Conservation (phyloP, 2,888 invertebrate species). For the Drosophila infuscata region DNA sequence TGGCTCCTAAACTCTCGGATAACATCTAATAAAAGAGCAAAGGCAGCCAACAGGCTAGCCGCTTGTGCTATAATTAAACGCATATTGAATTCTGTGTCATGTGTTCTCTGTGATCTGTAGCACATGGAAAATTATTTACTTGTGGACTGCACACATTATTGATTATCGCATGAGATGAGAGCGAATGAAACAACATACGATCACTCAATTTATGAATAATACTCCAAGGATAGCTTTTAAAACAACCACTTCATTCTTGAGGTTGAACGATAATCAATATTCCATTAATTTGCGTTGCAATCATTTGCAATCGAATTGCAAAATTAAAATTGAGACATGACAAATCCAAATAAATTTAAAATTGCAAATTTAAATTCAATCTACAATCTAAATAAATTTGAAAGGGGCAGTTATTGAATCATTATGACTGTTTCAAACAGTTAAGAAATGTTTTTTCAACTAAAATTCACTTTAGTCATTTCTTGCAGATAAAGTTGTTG, state of each 20-base stretch:
- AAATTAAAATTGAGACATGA: neutral
- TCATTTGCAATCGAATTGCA: neutral
- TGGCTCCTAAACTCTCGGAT: slow-evolving; percentile 59
- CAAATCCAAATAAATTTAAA: neutral
- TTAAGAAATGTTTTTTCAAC: slow-evolving; percentile 5
- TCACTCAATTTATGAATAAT: neutral
- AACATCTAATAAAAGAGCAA: slow-evolving; percentile 67
- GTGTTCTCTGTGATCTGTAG: slow-evolving; percentile 61
- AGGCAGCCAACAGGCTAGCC: slow-evolving; percentile 18
- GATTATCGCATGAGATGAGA: neutral
- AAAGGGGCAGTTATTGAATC: neutral
- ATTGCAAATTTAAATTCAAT: neutral
- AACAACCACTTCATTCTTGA: neutral
- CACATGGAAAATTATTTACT: slow-evolving; percentile 63
- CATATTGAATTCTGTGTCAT: slow-evolving; percentile 54
- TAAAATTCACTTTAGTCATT: slow-evolving; percentile 6
- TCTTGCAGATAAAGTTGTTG: neutral
- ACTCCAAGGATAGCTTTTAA: neutral
- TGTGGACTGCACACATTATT: slow-evolving; percentile 6
- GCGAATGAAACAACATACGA: neutral
- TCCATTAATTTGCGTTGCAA: neutral
- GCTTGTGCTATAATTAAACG: slow-evolving; percentile 67
- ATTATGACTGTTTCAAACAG: neutral
- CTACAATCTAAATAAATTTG: neutral
- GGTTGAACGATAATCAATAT: neutral